Percentiles rank a stretch among this genome's conserved stretches.
Conservation (phyloP, 2,888 invertebrate genomes). For the Amblyjoppa fuscipennis region DNA sequence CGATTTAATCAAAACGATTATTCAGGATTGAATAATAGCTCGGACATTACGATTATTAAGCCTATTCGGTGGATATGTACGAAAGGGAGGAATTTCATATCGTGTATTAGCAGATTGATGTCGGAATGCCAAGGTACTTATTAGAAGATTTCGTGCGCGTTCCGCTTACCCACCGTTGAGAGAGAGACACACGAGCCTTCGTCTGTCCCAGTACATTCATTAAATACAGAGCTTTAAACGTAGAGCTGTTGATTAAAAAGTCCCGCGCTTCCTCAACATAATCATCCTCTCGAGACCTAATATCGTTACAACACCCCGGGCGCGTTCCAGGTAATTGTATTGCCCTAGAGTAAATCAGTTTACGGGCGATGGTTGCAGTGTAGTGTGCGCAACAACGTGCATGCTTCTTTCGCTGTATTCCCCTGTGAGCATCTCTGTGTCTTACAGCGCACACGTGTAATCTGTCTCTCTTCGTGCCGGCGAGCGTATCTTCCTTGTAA, state of each 20-base stretch:
- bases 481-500: constrained; percentile 3
- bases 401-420: neutral
- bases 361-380: constrained; percentile 41
- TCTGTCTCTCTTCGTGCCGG: no score
- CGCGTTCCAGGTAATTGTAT: constrained; percentile 44
- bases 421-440: no score
- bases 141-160: neutral
- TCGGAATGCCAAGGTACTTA: neutral
- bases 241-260: neutral
- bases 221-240: neutral
- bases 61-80: neutral
- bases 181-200: neutral
- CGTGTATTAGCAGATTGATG: neutral
- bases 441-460: no score
- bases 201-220: neutral
- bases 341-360: constrained; percentile 55
- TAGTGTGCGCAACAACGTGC: neutral
- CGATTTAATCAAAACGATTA: neutral
- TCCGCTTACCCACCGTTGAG: neutral
- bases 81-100: neutral
- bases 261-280: constrained; percentile 10
- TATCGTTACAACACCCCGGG: constrained; percentile 33
- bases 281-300: constrained; percentile 43
- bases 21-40: neutral
- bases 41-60: neutral